Evolutionary conservation across 2,888 invertebrate species (phyloP).

Genomic region (Heliconius charithonia): DNA sequence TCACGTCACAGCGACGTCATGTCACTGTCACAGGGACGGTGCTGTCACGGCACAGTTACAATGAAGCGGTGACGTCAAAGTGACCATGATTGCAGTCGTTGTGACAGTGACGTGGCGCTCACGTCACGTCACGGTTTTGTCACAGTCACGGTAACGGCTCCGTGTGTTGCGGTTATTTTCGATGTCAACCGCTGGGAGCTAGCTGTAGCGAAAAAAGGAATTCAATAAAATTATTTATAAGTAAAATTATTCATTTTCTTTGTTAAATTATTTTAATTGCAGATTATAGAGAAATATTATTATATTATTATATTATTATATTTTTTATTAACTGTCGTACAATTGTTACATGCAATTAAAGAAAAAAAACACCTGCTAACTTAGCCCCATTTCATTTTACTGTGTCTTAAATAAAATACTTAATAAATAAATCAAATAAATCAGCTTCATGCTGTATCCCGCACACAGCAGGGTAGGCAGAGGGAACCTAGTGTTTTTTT

Average conservation of each 20-base stretch:
- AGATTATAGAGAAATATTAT: neutral
- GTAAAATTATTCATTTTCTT: neutral
- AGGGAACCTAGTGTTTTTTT: no score
- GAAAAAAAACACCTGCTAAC: no score
- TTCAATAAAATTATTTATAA: neutral
- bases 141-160: conserved; percentile 60
- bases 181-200: conserved; percentile 42
- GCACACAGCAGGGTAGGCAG: no score
- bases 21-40: neutral
- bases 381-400: neutral
- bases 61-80: neutral
- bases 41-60: neutral
- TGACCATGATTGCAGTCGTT: neutral
- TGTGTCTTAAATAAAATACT: no score
- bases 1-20: conserved; percentile 21
- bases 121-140: conserved; percentile 40
- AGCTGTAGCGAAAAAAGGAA: conserved; percentile 24
- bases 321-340: neutral
- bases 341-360: neutral
- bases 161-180: conserved; percentile 37
- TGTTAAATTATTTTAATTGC: neutral
- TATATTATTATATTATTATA: neutral
- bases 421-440: no score
- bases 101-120: conserved; percentile 24
- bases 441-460: no score